These are phyloP conservation scores for Chrysochloris asiatica DNA, from an alignment of 2,113 vertebrate genomes.

Conservation along the genomic window DNA sequence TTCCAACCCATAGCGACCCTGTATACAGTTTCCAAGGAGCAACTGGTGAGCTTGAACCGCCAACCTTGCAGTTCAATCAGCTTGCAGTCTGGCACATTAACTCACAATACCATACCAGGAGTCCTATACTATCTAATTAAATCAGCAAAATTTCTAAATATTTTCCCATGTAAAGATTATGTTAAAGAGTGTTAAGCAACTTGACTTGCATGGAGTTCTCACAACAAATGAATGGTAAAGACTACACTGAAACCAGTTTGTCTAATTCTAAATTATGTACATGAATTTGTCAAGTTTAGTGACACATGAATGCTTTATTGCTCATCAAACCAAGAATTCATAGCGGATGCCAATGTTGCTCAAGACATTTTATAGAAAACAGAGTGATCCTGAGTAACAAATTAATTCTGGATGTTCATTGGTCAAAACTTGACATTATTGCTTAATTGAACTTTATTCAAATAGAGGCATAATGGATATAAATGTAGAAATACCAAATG, in stretches of 20 bases:
- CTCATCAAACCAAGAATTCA: not conserved
- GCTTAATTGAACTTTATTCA: not conserved
- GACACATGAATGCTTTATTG: conserved; percentile 8
- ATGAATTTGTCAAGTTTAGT: not conserved
- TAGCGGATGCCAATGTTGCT: not conserved
- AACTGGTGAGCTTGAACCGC: no score
- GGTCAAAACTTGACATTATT: not conserved
- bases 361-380: not conserved
- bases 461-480: not conserved
- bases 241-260: not conserved
- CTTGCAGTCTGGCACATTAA: no score
- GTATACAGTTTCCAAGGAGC: no score
- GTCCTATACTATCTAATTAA: not conserved
- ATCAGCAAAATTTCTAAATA: not conserved
- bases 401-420: not conserved
- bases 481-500: not conserved
- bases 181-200: not conserved
- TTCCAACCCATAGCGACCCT: no score
- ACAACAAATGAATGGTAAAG: not conserved
- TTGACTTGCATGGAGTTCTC: not conserved
- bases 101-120: no score
- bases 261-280: not conserved
- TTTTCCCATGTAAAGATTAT: not conserved
- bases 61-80: no score
- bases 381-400: not conserved